Percentiles rank a stretch among this genome's conserved stretches.
Evolutionary conservation across 2,888 invertebrate species (phyloP).

Genomic region (Oxycera nigricornis): DNA sequence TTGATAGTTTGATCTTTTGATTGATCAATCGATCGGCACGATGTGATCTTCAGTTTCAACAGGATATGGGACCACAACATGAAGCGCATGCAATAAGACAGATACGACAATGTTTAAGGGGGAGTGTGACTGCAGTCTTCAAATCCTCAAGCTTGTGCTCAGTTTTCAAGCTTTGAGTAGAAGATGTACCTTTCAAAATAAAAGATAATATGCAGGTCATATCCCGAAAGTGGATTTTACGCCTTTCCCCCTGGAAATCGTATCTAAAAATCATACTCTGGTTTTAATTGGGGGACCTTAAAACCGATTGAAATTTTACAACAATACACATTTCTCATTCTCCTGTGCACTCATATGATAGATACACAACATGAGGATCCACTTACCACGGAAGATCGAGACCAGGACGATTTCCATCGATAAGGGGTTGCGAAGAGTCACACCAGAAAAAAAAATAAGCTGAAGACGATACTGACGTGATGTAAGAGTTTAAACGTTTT

Average conservation of each 20-base stretch:
- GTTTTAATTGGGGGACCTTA: not conserved
- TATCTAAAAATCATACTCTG: not conserved
- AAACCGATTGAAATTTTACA: not conserved
- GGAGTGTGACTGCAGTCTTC: not conserved
- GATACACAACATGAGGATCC: not conserved
- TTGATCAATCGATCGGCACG: not conserved
- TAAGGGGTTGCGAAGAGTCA: not conserved
- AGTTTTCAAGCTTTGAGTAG: no score
- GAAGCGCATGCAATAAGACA: not conserved
- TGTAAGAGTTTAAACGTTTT: constrained; percentile 25
- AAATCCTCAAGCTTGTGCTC: no score
- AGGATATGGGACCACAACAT: not conserved
- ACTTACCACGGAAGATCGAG: not conserved
- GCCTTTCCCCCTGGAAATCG: not conserved
- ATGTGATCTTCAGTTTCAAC: constrained; percentile 6
- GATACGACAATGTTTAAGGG: not conserved
- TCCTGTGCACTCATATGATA: no score
- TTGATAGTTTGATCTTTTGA: not conserved
- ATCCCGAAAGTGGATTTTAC: no score
- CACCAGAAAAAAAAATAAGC: not conserved
- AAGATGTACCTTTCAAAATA: no score
- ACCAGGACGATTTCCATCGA: not conserved
- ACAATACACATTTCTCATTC: not conserved
- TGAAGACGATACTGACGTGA: constrained; percentile 21
- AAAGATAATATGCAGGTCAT: no score